These are phyloP conservation scores for Brachionus paranguensis DNA, from an alignment of 1,140 invertebrate genomes.

Conservation along the genomic window DNA sequence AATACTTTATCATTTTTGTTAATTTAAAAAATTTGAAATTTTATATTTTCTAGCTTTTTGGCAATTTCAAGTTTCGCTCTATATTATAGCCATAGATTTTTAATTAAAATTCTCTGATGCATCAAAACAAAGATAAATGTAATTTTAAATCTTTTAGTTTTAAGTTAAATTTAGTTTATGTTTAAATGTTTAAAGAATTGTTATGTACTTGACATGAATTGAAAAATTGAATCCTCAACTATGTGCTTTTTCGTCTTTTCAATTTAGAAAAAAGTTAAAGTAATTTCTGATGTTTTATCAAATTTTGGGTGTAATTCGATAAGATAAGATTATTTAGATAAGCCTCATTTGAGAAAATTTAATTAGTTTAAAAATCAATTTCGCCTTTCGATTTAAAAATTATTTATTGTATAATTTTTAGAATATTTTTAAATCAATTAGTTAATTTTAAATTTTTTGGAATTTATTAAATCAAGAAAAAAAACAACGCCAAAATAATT, in stretches of 20 bases:
- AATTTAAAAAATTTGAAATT: background rate
- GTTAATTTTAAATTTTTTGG: background rate
- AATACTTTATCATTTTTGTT: background rate
- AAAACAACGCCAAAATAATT: background rate
- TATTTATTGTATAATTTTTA: background rate
- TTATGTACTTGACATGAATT: background rate
- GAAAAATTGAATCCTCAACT: background rate
- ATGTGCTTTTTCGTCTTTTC: background rate
- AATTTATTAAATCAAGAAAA: background rate
- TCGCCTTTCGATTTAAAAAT: background rate
- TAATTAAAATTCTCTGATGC: background rate
- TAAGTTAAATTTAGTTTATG: background rate
- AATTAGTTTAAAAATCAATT: background rate
- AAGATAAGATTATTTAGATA: background rate
- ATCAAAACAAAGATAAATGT: background rate
- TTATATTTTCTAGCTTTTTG: background rate
- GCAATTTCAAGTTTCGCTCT: background rate
- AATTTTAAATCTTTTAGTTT: background rate
- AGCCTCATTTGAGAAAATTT: background rate
- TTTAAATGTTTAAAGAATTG: background rate
- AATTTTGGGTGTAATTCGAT: background rate
- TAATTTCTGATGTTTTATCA: background rate
- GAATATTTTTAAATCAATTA: background rate
- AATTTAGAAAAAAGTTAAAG: background rate
- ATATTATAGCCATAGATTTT: background rate